Base-by-base conservation (phyloP, 2,888 invertebrate species). In the Vanessa cardui region DNA sequence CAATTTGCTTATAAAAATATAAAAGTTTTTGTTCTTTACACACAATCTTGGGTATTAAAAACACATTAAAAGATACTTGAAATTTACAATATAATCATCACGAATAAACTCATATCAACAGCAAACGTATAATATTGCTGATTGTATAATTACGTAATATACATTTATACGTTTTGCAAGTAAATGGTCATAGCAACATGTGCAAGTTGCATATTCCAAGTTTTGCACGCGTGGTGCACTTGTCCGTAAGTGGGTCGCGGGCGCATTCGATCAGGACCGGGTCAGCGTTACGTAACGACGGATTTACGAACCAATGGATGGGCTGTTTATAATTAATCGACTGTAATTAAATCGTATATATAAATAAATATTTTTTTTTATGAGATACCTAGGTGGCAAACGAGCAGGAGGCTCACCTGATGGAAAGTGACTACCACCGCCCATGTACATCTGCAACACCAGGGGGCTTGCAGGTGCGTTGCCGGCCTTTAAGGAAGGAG, bases 241-340 rank as follows among this genome's bases (percentile, higher is more conserved):
- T 72, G 72, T 68, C 59, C 26, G 59, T 45, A 68, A 65, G 67
- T 72, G 52, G 72, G 70, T 68, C 65, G 61, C 63, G 66, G 50
- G 61, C 58, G 58, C 46, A 39, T n/a, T 56, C 49, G 59, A 59
- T 59, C 58, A 31, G 45, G 31, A 52, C 33, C 44, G 44, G 52
- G 44, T 44, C 45, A 50, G 45, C 2, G n/a, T 62, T 49, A 58
- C 47, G 58, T 64, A 63, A 63, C 45, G 39, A 50, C 39, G n/a
- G 66, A 66, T 56, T 31, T 20, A 45, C 39, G 52, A 45, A 52
- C 39, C 50, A 54, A 58, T 68, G 47, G 67, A 62, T 67, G 50
- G 8, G 58, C 49, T 20, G 49, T 56, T 54, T 62, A 18, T 45
- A 46, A 26, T 52, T 62, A 44, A 20, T 18, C 20, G 6, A 26